Percentiles rank a stretch among this genome's conserved stretches.
Evolutionary conservation across 2,888 invertebrate species (phyloP).

Genomic region (Acronicta aceris): DNA sequence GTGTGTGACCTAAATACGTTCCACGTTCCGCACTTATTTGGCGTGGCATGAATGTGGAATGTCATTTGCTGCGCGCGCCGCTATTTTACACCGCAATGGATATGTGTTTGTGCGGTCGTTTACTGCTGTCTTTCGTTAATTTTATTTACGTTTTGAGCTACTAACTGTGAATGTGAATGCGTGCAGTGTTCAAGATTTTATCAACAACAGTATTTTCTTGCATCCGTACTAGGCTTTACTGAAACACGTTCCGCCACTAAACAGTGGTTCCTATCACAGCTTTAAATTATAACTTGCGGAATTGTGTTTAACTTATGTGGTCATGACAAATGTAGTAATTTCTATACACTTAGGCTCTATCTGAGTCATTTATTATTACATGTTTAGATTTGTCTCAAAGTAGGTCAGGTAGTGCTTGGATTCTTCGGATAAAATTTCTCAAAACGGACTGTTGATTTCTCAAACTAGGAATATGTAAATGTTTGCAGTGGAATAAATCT

Average conservation of each 20-base stretch:
- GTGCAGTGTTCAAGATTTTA: conserved; percentile 63
- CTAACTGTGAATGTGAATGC: conserved; percentile 65
- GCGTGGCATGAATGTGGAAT: conserved; percentile 79
- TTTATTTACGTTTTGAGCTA: conserved; percentile 73
- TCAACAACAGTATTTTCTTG: conserved; percentile 65
- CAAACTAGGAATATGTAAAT: conserved; percentile 36
- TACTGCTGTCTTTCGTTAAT: conserved; percentile 70
- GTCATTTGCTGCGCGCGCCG: conserved; percentile 78
- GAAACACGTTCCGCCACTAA: conserved; percentile 65
- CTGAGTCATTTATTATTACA: conserved; percentile 52
- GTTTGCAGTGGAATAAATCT: conserved; percentile 44
- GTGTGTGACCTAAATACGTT: conserved; percentile 83
- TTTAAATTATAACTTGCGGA: conserved; percentile 66
- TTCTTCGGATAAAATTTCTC: conserved; percentile 19
- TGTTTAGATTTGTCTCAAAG: conserved; percentile 44
- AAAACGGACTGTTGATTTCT: conserved; percentile 20
- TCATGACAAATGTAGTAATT: conserved; percentile 58
- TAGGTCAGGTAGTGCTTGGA: conserved; percentile 28
- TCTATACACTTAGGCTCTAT: conserved; percentile 54
- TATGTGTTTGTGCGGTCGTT: conserved; percentile 71
- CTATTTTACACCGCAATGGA: conserved; percentile 81
- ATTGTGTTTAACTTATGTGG: conserved; percentile 63
- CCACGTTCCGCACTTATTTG: conserved; percentile 74
- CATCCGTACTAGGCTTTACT: conserved; percentile 59
- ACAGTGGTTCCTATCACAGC: conserved; percentile 66